Evolutionary conservation across 2,888 invertebrate species (phyloP).

Genomic region (Eledona agricola): DNA sequence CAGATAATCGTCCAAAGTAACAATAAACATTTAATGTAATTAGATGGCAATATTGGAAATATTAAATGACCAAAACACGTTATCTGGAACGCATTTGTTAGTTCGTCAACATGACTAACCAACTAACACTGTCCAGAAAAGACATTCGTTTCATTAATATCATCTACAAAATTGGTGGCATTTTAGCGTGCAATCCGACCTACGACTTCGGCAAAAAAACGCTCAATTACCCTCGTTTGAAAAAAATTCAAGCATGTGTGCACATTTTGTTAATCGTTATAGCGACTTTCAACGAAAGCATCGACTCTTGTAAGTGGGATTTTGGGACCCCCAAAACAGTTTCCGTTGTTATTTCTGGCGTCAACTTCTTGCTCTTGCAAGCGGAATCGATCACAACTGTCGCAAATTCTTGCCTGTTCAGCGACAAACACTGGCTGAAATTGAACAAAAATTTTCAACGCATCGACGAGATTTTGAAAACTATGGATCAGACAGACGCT

Average conservation of each 20-base stretch:
- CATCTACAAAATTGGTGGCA: slow-evolving; percentile 5
- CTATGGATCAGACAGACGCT: background rate
- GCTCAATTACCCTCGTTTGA: background rate
- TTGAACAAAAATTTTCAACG: slow-evolving; percentile 18
- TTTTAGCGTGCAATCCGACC: background rate
- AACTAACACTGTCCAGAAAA: slow-evolving; percentile 4
- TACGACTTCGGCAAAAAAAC: slow-evolving; percentile 8
- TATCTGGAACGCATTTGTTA: no score
- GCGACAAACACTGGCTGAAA: slow-evolving; percentile 6
- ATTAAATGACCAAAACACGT: no score
- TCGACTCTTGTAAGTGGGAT: no score
- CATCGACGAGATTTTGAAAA: slow-evolving; percentile 11
- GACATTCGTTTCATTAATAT: slow-evolving; percentile 7
- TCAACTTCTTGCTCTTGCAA: slow-evolving; percentile 1
- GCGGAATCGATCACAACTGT: background rate
- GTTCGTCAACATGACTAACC: no score
- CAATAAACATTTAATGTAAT: no score
- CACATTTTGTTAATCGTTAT: no score
- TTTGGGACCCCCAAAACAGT: no score
- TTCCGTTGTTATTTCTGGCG: background rate
- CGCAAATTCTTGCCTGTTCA: slow-evolving; percentile 3
- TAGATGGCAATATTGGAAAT: no score
- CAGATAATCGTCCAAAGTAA: no score
- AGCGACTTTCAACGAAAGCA: background rate
- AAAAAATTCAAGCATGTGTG: slow-evolving; percentile 7